These are phyloP conservation scores for Ceraclea dissimilis DNA, from an alignment of 2,888 invertebrate species.

Conservation along the genomic window DNA sequence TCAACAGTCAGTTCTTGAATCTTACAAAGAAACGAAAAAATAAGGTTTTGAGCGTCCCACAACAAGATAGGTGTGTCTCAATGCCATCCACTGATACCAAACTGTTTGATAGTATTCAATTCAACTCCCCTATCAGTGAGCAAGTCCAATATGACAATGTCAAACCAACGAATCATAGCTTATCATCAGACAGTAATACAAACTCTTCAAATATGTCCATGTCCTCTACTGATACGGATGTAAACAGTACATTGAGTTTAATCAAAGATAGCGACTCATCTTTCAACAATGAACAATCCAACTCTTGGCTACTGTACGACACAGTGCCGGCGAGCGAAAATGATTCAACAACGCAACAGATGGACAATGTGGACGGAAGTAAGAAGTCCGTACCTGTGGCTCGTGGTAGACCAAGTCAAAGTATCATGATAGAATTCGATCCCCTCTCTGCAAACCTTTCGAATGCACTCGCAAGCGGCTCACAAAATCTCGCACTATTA, in stretches of 20 bases:
- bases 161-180: neutral
- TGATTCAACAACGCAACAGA: conserved; percentile 9
- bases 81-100: conserved; percentile 42
- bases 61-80: conserved; percentile 45
- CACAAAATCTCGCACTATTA: conserved; percentile 55
- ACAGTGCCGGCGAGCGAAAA: neutral
- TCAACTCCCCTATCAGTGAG: conserved; percentile 52
- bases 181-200: neutral
- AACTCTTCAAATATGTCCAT: neutral
- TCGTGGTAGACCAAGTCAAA: conserved; percentile 42
- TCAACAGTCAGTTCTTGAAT: conserved; percentile 32
- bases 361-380: neutral
- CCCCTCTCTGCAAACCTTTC: conserved; percentile 39
- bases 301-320: conserved; percentile 10
- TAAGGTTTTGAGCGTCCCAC: conserved; percentile 18
- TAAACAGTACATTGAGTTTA: neutral
- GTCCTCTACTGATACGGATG: neutral
- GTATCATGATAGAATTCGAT: conserved; percentile 69
- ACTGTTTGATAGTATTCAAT: conserved; percentile 58
- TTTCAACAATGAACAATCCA: neutral
- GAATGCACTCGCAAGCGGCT: conserved; percentile 35
- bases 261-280: neutral
- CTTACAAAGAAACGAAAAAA: neutral
- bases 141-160: conserved; percentile 32
- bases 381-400: neutral